Conservation (phyloP, 1,140 invertebrate species). For the Apis laboriosa region DNA sequence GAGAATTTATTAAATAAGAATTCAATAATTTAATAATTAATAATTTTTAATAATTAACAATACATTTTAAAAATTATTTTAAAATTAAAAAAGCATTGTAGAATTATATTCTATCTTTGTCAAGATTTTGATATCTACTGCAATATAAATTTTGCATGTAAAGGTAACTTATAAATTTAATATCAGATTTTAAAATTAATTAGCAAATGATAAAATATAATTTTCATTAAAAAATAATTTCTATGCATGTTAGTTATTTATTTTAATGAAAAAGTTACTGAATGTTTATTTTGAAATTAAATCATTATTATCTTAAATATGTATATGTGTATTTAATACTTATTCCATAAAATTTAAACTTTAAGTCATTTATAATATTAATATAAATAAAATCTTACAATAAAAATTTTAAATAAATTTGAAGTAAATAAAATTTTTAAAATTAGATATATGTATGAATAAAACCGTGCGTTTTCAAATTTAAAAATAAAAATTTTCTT, state of each 20-base stretch:
- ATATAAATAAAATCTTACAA: neutral
- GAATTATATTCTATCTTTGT: neutral
- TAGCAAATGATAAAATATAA: neutral
- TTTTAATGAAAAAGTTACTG: neutral
- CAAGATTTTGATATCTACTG: neutral
- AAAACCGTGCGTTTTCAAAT: neutral
- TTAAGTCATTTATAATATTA: neutral
- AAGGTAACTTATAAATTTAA: neutral
- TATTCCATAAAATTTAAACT: neutral
- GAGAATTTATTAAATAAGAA: neutral
- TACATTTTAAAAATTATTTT: too few species aligned
- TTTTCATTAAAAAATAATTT: neutral
- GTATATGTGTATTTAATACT: neutral
- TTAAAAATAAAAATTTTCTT: neutral
- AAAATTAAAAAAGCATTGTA: neutral
- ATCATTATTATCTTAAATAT: neutral
- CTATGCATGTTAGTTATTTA: neutral
- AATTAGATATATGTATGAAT: neutral
- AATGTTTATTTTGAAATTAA: slow-evolving; percentile 4
- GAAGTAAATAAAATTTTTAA: neutral
- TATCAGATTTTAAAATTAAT: neutral
- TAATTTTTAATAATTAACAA: neutral
- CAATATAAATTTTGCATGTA: too few species aligned
- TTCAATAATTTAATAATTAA: neutral
- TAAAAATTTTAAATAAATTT: neutral